Percentiles rank a stretch among this genome's conserved stretches.
phyloP scores from a whole-genome alignment of 2,888 invertebrate genomes.

The Drosophila borealis region DNA sequence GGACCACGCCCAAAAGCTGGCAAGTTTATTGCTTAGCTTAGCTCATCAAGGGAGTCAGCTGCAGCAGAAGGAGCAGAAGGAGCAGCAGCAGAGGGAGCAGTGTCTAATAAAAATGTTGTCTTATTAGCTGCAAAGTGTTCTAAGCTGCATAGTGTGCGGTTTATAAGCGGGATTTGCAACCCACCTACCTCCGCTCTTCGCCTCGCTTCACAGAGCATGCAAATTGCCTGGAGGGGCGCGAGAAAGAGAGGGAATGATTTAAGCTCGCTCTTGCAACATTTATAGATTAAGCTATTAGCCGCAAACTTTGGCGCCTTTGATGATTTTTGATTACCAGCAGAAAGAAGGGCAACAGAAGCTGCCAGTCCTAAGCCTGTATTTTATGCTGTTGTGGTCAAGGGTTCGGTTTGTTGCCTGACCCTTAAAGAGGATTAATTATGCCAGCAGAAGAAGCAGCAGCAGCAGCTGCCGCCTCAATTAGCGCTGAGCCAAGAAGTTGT shows the following conservation, averaged over 20 bases:
- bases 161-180: not conserved
- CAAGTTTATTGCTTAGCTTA: constrained; percentile 53
- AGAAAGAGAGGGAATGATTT: not conserved
- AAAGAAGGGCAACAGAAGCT: constrained; percentile 15
- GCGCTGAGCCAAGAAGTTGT: constrained; percentile 40
- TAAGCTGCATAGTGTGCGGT: constrained; percentile 2
- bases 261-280: not conserved
- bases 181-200: not conserved
- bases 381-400: constrained; percentile 12
- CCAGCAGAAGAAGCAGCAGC: constrained; percentile 45
- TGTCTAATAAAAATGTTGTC: constrained; percentile 59
- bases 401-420: constrained; percentile 4
- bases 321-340: constrained; percentile 46
- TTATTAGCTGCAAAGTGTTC: constrained; percentile 67
- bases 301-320: constrained; percentile 32
- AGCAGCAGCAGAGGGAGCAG: constrained; percentile 1
- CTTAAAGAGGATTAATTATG: constrained; percentile 63
- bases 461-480: constrained; percentile 47
- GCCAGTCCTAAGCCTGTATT: constrained; percentile 16
- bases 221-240: constrained; percentile 17
- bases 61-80: too few species aligned
- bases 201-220: constrained; percentile 17
- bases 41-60: constrained; percentile 17
- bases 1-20: constrained; percentile 34
- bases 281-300: constrained; percentile 31